Evolutionary conservation across 2,888 invertebrate genomes (phyloP), one percentile per base, ranked within the genome.

Genomic region (Cephus nigrinus): DNA sequence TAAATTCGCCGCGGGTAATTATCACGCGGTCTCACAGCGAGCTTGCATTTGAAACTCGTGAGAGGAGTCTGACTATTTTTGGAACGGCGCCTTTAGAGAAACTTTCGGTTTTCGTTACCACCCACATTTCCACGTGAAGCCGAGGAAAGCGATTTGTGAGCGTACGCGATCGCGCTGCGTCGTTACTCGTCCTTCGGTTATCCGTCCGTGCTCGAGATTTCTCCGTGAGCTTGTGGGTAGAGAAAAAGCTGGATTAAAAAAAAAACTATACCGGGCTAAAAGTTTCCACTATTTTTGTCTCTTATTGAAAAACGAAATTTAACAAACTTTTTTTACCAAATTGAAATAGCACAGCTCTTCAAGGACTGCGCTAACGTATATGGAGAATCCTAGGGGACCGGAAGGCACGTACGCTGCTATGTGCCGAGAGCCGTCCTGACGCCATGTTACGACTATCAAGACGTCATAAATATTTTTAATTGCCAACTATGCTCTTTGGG

Each of bases 401-500:
- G 55, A 55, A 55, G 23, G 55, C 55, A 55, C 55, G 55, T 55
- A 55, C 23, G 9, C 2, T 55, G 23, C 15, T 55, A 55, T 55
- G 55, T 55, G 23, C 55, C 9, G 9, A 23, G 55, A 55, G 55
- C 23, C 55, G 55, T 9, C 55, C 55, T 23, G 55, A 55, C 55
- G 55, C 23, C 55, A 55, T 55, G 23, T 55, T 55, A 55, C 23
- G 23, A 23, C 9, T 55, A 55, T 23, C 23, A 55, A 55, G 55
- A 55, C 23, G 9, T 55, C 55, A 55, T 55, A 55, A 55, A 55
- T 55, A 31, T 55, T 71, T 76, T 76, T 76, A 73, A 76, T 40
- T 76, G 34, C 76, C 72, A 30, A 33, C 72, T 72, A 76, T 68
- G 73, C 68, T 73, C 68, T 73, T 73, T 73, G 74, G 68, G 76